Conservation (phyloP, 2,797 vertebrate species). For the Typhlichthys eigenmanni region DNA sequence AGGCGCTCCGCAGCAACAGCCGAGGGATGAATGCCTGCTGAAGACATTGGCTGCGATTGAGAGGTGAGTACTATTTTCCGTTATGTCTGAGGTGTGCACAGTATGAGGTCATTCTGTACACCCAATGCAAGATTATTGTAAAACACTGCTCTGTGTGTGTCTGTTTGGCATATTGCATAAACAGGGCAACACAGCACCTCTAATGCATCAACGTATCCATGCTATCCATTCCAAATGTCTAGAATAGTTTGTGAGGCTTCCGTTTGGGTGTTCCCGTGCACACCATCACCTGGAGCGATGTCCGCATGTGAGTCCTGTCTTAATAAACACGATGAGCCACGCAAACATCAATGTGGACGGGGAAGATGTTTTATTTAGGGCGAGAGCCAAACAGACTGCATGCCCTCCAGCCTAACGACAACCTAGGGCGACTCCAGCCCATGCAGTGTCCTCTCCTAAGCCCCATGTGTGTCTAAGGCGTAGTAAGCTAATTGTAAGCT, state of each 20-base stretch:
- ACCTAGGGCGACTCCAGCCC: constrained; percentile 32
- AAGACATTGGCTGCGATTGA: constrained; percentile 19
- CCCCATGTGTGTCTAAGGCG: too few species aligned
- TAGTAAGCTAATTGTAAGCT: too few species aligned
- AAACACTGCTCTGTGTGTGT: constrained; percentile 14
- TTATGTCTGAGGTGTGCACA: constrained; percentile 5
- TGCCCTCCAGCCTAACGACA: constrained; percentile 43
- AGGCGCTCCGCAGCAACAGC: constrained; percentile 18
- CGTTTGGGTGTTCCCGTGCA: neutral
- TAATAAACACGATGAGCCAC: constrained; percentile 7
- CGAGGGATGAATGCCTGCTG: constrained; percentile 39
- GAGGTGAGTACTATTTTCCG: neutral
- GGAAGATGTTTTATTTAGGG: constrained; percentile 46
- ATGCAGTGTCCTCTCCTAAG: constrained; percentile 8
- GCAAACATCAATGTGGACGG: constrained; percentile 48
- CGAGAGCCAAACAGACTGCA: constrained; percentile 27
- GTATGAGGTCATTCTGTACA: constrained; percentile 11
- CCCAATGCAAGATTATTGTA: neutral
- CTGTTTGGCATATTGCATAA: too few species aligned
- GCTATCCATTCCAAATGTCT: constrained; percentile 14
- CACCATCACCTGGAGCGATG: neutral
- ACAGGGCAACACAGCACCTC: too few species aligned
- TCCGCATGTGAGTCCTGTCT: constrained; percentile 1
- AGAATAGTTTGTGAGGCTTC: neutral
- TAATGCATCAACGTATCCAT: constrained; percentile 1